Evolutionary conservation across 37 sponge, comb jelly and placozoan genomes (phyloP).

Genomic region (Cliona cf. orientalis): DNA sequence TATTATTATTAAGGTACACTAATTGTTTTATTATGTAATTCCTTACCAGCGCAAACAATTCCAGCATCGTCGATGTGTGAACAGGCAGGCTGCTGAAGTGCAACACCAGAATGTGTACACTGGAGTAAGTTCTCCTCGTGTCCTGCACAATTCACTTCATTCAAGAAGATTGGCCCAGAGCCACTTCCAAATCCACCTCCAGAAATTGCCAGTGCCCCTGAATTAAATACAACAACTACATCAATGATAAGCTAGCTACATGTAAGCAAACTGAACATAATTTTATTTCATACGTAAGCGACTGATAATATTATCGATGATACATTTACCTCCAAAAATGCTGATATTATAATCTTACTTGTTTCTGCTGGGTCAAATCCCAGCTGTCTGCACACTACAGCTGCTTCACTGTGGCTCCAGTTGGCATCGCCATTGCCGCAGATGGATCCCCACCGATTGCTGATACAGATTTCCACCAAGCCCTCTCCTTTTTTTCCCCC

Average conservation of each 20-base stretch:
- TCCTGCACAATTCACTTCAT: conserved; percentile 44
- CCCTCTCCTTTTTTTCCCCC: conserved; percentile 11
- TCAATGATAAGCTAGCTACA: too few relatives aligned
- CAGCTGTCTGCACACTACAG: conserved; percentile 53
- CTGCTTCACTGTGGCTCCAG: conserved; percentile 47
- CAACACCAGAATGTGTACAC: too few relatives aligned
- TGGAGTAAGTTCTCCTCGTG: conserved; percentile 18
- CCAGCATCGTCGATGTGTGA: conserved; percentile 53
- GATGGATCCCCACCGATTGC: conserved; percentile 39
- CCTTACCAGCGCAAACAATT: conserved; percentile 28
- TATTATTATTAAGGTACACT: too few relatives aligned
- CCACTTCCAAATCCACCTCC: too few relatives aligned
- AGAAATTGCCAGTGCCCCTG: conserved; percentile 10
- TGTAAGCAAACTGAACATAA: too few relatives aligned
- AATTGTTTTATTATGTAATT: too few relatives aligned
- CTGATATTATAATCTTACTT: background rate
- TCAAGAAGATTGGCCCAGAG: conserved; percentile 11
- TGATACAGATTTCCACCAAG: conserved; percentile 57
- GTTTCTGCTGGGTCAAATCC: conserved; percentile 6
- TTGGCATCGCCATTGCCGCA: conserved; percentile 47
- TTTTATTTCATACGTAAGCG: too few relatives aligned
- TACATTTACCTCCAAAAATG: background rate
- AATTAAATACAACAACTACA: background rate
- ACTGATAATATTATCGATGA: too few relatives aligned
- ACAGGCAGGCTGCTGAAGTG: too few relatives aligned